phyloP scores from a whole-genome alignment of 2,888 invertebrate genomes.

The Stenoptilia bipunctidactyla region DNA sequence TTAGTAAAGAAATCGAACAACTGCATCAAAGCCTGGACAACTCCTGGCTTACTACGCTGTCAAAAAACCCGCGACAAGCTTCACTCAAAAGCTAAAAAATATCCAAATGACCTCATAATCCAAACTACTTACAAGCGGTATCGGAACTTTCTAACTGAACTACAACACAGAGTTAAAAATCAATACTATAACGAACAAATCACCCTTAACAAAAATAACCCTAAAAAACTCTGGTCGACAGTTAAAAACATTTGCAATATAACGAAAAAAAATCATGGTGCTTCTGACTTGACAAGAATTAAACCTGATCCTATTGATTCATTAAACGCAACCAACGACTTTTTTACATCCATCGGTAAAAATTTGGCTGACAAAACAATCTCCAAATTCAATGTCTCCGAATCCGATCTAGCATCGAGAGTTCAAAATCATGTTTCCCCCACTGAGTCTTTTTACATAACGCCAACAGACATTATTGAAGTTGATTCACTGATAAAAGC shows the following conservation, averaged over 20 bases:
- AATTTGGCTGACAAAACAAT: constrained; percentile 2
- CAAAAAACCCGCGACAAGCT: constrained; percentile 6
- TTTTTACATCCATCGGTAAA: constrained; percentile 3
- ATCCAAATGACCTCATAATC: constrained; percentile 2
- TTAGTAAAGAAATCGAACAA: constrained; percentile 3
- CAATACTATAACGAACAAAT: too few species aligned
- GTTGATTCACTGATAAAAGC: background rate
- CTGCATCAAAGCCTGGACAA: constrained; percentile 9
- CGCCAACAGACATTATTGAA: background rate
- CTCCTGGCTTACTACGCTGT: constrained; percentile 8
- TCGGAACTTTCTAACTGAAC: constrained; percentile 3
- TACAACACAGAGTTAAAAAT: too few species aligned
- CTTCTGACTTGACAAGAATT: too few species aligned
- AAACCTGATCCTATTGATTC: background rate
- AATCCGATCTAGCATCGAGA: background rate
- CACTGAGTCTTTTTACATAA: background rate
- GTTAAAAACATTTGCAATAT: constrained; percentile 2
- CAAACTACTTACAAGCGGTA: constrained; percentile 1
- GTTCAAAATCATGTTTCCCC: background rate
- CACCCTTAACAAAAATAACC: too few species aligned
- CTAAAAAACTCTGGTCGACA: constrained; percentile 3
- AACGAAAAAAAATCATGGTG: background rate
- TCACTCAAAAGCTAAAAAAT: constrained; percentile 4
- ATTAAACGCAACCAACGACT: constrained; percentile 5
- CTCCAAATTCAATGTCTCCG: background rate